Base-by-base conservation (phyloP, 2,113 vertebrate genomes). In the Oncorhynchus clarkii region DNA sequence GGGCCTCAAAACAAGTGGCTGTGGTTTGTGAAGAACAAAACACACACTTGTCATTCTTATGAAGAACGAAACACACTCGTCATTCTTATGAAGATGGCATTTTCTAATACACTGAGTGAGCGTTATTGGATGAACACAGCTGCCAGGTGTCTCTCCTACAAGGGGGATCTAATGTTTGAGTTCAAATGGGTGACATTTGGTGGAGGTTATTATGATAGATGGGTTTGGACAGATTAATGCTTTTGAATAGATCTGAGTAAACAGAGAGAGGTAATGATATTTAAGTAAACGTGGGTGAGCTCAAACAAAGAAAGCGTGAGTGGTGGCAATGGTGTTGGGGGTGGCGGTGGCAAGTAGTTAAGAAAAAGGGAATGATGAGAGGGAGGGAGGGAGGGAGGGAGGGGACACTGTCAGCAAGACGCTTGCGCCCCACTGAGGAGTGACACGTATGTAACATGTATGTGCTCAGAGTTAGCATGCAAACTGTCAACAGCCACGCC, bases 221-320 rank as follows among this genome's bases (percentile, higher is more conserved):
- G 22, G 72, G 9, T 74, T 72, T 78, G 75, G 80, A 84, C 79
- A 82, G 75, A 31, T 80, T 78, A 85, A 81, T 84, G 78, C 79
- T 86, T 80, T 78, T 81, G 82, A 45, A 77, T 67, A 77, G 4
- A 29, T 39, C 73, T 51, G 79, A 71, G 81, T 78, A 85, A 87
- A 89, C 80, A 81, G 27, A 11, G 69, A n/a, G 57, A 80, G 80
- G 78, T 83, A 78, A 81, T 77, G 29, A 84, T 84, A 84, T 88
- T 88, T 74, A 79, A 80, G 77, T 74, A 71, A 75, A 69, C 76
- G 77, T 29, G 3, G 24, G 18, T 11, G 39, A 11, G 39, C 39
- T 45, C 2, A 45, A 11, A 45, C 39, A 12, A 45, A 12, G 9
- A 11, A 45, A 11, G 39, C 1, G 39, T 3, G 39, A 9, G 9